Percentiles rank a stretch among this genome's conserved stretches.
Conservation (phyloP, 2,888 invertebrate species). For the Aporophyla nigra region DNA sequence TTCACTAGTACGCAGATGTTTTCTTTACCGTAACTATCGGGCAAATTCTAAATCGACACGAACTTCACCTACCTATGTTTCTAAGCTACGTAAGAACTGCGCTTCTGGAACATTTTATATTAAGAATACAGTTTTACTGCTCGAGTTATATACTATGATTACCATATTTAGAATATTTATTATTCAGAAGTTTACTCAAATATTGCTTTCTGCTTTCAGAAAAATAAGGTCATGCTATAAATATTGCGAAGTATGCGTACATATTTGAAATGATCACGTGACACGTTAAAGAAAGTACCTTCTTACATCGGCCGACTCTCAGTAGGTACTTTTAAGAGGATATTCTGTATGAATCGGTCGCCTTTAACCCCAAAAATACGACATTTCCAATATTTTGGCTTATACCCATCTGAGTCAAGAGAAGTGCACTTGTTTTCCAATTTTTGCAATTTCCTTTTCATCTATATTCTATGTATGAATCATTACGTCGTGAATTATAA, state of each 20-base stretch:
- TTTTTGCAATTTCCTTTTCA: conserved; percentile 48
- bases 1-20: conserved; percentile 26
- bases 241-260: conserved; percentile 45
- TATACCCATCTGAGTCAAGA: conserved; percentile 6
- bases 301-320: conserved; percentile 10
- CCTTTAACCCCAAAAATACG: conserved; percentile 5
- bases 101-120: conserved; percentile 7
- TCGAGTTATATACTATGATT: conserved; percentile 42
- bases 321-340: conserved; percentile 5
- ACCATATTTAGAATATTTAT: conserved; percentile 45
- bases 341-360: neutral
- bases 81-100: neutral
- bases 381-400: neutral
- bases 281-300: conserved; percentile 22
- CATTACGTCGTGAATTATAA: conserved; percentile 73
- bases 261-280: conserved; percentile 57
- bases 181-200: conserved; percentile 44
- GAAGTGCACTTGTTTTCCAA: conserved; percentile 34
- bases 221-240: conserved; percentile 55
- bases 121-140: conserved; percentile 24
- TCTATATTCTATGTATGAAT: conserved; percentile 71
- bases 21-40: neutral
- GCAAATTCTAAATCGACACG: neutral
- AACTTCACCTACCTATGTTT: neutral
- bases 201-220: conserved; percentile 47